Conservation (phyloP, 2,797 vertebrate genomes). For the Taeniopygia guttata region DNA sequence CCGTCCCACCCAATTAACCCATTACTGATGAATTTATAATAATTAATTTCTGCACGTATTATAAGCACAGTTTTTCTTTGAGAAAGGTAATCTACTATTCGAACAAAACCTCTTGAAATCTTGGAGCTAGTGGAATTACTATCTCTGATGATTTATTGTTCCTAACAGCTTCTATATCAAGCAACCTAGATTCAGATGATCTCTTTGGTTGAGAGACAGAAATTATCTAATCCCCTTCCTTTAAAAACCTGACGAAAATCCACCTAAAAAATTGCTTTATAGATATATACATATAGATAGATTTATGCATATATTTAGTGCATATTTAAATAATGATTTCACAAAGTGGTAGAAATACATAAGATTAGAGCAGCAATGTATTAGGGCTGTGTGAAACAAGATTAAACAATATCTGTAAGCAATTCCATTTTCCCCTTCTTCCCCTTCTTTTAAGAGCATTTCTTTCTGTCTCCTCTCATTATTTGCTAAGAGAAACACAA, state of each 20-base stretch:
- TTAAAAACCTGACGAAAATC: not conserved
- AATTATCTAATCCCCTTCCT: not conserved
- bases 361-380: not conserved
- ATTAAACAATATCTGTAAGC: not conserved
- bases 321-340: not conserved
- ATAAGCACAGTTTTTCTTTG: not conserved
- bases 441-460: not conserved
- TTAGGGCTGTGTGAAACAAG: not conserved
- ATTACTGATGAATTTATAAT: not conserved
- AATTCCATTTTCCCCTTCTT: not conserved
- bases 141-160: not conserved
- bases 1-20: not conserved
- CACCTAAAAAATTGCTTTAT: not conserved
- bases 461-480: rapidly evolving
- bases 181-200: not conserved
- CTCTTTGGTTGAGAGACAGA: not conserved
- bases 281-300: not conserved
- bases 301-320: not conserved
- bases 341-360: not conserved
- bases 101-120: not conserved
- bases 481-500: not conserved
- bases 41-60: not conserved
- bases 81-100: not conserved
- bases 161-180: not conserved
- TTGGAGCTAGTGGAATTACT: not conserved